phyloP scores from a whole-genome alignment of 2,888 invertebrate species.

The Ennomos fuscantarius region DNA sequence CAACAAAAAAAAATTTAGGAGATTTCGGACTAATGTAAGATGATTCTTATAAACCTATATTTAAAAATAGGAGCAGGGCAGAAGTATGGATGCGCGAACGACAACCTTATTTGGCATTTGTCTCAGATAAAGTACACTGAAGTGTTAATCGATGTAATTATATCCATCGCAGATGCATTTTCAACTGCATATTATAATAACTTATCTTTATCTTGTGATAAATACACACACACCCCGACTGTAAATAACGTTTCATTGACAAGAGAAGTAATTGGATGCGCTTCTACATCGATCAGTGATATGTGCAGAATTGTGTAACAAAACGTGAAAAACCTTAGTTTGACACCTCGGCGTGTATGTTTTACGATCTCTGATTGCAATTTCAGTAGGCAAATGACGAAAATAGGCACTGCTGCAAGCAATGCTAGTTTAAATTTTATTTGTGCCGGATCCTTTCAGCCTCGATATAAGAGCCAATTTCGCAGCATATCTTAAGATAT shows the following conservation, averaged over 20 bases:
- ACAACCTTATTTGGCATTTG: constrained; percentile 34
- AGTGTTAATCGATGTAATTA: constrained; percentile 56
- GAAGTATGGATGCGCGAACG: constrained; percentile 11
- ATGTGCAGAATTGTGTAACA: constrained; percentile 55
- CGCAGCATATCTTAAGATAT: constrained; percentile 15
- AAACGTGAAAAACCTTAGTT: constrained; percentile 46
- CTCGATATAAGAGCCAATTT: constrained; percentile 19
- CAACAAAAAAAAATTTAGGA: too few relatives aligned
- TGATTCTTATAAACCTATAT: constrained; percentile 1
- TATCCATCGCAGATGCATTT: constrained; percentile 47
- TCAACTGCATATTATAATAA: constrained; percentile 49
- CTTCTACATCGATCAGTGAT: constrained; percentile 62
- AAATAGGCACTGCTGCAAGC: constrained; percentile 16
- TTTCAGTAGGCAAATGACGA: constrained; percentile 16
- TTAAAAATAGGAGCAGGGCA: constrained; percentile 7
- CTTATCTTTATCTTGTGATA: constrained; percentile 59
- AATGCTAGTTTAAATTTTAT: constrained; percentile 11
- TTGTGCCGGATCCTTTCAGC: not conserved
- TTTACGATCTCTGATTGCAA: constrained; percentile 23
- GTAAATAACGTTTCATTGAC: constrained; percentile 74
- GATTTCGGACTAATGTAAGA: constrained; percentile 5
- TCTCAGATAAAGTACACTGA: constrained; percentile 28
- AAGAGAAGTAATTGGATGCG: constrained; percentile 71
- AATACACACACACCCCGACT: constrained; percentile 63
- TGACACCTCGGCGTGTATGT: constrained; percentile 24